Evolutionary conservation across 2,888 invertebrate species (phyloP).

Genomic region (Drosophila paranaensis): DNA sequence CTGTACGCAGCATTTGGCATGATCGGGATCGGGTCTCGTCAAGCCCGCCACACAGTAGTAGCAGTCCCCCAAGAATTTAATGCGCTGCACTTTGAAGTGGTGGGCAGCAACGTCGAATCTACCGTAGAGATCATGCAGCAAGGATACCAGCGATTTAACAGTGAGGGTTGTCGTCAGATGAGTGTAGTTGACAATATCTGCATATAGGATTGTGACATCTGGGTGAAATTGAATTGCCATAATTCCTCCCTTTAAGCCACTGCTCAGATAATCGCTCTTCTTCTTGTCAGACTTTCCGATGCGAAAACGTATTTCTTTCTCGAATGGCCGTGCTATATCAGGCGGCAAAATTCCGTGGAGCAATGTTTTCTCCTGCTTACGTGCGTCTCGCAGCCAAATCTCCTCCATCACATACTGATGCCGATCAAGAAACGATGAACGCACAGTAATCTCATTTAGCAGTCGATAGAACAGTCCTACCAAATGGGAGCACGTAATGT

Average conservation of each 20-base stretch:
- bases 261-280: rapidly evolving
- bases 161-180: slow-evolving; percentile 90
- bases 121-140: slow-evolving; percentile 95
- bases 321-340: slow-evolving; percentile 89
- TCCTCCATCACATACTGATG: slow-evolving; percentile 58
- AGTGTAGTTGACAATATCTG: slow-evolving; percentile 97
- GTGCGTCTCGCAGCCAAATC: slow-evolving; percentile 38
- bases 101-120: slow-evolving; percentile 95
- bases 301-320: slow-evolving; percentile 86
- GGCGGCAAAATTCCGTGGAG: slow-evolving; percentile 94
- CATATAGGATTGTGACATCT: slow-evolving; percentile 95
- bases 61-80: slow-evolving; percentile 97
- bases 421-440: slow-evolving; percentile 63
- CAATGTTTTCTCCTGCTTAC: slow-evolving; percentile 82
- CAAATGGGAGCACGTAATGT: slow-evolving; percentile 46
- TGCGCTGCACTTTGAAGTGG: slow-evolving; percentile 91
- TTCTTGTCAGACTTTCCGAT: slow-evolving; percentile 68
- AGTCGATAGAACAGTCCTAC: slow-evolving; percentile 53
- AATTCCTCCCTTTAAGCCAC: neutral
- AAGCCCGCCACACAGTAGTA: slow-evolving; percentile 97
- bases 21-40: slow-evolving; percentile 90
- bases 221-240: slow-evolving; percentile 92
- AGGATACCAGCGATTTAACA: slow-evolving; percentile 92
- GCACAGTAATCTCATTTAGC: slow-evolving; percentile 47
- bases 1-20: slow-evolving; percentile 95